Evolutionary conservation across 2,888 invertebrate genomes (phyloP).

Genomic region (Pandemis heparana): DNA sequence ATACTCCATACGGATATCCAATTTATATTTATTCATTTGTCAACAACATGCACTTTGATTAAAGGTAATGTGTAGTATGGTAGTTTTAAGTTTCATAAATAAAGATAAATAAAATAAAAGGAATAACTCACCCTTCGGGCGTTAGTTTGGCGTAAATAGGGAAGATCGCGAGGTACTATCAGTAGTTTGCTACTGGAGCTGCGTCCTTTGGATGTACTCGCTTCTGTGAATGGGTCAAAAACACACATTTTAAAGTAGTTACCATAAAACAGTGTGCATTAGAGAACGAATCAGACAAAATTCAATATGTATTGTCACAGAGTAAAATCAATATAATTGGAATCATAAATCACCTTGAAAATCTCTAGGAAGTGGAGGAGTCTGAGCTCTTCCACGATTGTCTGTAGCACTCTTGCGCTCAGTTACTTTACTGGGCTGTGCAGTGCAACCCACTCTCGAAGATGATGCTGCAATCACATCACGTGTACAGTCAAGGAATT

Average conservation of each 20-base stretch:
- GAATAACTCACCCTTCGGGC: conserved; percentile 74
- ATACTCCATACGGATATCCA: too few relatives aligned
- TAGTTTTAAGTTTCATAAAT: too few relatives aligned
- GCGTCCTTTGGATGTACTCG: conserved; percentile 73
- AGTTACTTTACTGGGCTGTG: conserved; percentile 54
- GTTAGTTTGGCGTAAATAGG: conserved; percentile 84
- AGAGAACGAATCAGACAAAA: not conserved
- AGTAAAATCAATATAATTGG: not conserved
- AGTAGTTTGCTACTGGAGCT: conserved; percentile 75
- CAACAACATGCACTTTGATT: too few relatives aligned
- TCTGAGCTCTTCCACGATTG: conserved; percentile 61
- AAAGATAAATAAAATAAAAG: not conserved
- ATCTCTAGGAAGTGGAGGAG: conserved; percentile 72
- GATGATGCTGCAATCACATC: conserved; percentile 70
- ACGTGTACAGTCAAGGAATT: not conserved
- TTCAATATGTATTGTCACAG: not conserved
- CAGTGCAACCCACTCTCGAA: conserved; percentile 62
- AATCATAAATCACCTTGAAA: conserved; percentile 63
- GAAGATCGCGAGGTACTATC: conserved; percentile 80
- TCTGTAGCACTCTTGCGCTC: conserved; percentile 66
- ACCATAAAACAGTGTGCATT: not conserved
- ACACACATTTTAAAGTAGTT: conserved; percentile 10
- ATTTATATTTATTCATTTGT: not conserved
- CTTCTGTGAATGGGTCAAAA: conserved; percentile 62
- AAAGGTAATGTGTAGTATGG: not conserved